A percentile compares a stretch with the other conserved stretches of the same genome.
These are phyloP conservation scores for Riptortus pedestris DNA, from an alignment of 1,140 invertebrate species.

Conservation along the genomic window DNA sequence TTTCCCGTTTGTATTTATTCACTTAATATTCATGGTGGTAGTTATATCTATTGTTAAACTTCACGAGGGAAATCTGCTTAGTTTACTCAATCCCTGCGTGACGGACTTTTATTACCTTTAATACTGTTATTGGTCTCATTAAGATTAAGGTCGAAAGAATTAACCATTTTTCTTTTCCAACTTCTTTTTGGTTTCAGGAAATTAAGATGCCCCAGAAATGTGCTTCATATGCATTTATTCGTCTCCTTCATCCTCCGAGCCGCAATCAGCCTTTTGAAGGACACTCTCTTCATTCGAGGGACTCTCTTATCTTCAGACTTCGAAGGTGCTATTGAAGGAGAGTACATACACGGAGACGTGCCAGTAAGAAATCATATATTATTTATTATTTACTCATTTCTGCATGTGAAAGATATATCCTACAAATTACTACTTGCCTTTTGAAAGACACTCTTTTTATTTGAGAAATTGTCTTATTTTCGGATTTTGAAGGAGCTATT, in stretches of 20 bases:
- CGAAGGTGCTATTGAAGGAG: constrained; percentile 34
- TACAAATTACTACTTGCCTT: too few species aligned
- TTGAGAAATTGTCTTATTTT: constrained; percentile 44
- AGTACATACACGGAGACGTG: constrained; percentile 21
- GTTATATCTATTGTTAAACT: too few species aligned
- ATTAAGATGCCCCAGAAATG: constrained; percentile 54
- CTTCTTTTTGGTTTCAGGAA: constrained; percentile 39
- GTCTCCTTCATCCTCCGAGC: constrained; percentile 54
- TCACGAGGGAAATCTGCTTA: too few species aligned
- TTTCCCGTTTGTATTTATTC: too few species aligned
- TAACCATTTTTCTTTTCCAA: background rate
- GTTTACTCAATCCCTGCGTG: too few species aligned
- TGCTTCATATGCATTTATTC: constrained; percentile 58
- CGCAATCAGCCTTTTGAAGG: constrained; percentile 47
- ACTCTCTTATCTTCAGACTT: constrained; percentile 42
- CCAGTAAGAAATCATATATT: constrained; percentile 1
- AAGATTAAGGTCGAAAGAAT: background rate
- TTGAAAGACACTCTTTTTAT: constrained; percentile 49
- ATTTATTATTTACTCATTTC: too few species aligned
- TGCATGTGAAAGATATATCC: too few species aligned
- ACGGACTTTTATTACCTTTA: background rate
- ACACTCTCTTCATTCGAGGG: constrained; percentile 47
- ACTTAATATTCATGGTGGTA: too few species aligned
- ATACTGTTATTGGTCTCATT: background rate
- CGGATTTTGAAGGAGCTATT: constrained; percentile 35